Base-by-base conservation (phyloP, 2,797 vertebrate genomes). In the Pseudomugil tenellus region DNA sequence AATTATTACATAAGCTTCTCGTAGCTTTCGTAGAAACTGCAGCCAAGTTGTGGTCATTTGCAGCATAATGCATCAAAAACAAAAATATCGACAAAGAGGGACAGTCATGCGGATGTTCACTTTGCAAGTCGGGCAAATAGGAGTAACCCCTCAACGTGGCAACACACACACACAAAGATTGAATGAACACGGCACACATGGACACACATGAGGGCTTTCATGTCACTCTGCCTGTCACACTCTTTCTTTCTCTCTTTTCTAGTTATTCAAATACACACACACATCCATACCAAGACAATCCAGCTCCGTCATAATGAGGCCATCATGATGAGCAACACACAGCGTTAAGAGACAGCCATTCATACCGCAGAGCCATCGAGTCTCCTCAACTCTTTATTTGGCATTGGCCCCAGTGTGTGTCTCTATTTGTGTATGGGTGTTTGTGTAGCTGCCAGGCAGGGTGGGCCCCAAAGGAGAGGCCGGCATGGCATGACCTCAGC, bases 401-500 rank as follows among this genome's bases (percentile, higher is more conserved):
- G 81, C 74, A 63, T 66, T 54, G 31, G 39, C 65, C 71, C 70
- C 79, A 83, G 29, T 77, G 16, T 68, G 54, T 78, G 61, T 63
- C 61, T 75, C 63, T 60, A 54, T 72, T 58, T 61, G 48, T 63
- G 62, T 69, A 58, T 69, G 76, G 58, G 68, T 68, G 72, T 79
- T 74, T 72, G 52, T 70, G 67, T 55, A 72, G 49, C 76, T 85
- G 75, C 70, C 79, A 84, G 73, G 87, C 83, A 72, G 84, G 81
- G 81, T 86, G 80, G 81, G 89, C 81, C 78, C 71, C 77, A 81
- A 71, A 64, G 68, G 58, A 88, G 75, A 85, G 73, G 74, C 52
- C 76, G 81, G 58, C 70, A 88, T 87, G 84, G 79, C 75, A 89
- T 89, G 86, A 89, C 87, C 88, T 90, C 89, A 89, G 68, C 31